Base-by-base conservation (phyloP, 2,888 invertebrate species). In the Nymphalis polychloros region DNA sequence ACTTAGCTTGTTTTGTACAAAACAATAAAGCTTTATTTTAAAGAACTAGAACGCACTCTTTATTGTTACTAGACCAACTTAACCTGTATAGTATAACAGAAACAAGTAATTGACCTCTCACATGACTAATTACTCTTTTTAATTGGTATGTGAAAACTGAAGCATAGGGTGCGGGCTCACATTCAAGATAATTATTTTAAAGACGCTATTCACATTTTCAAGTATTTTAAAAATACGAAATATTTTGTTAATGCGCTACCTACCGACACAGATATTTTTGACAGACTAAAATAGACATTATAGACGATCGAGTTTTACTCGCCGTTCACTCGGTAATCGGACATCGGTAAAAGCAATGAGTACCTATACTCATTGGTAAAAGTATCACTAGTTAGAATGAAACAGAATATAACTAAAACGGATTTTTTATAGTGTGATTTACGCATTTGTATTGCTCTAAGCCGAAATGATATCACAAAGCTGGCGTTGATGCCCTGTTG, bases 51-150 rank as follows among this genome's bases (percentile, higher is more conserved):
- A 53, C 61, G 49, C 59, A 49, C 53, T 64, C 27, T 65, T 61
- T 27, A 35, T 53, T 35, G 31, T 63, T 63, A 66, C 47, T 64
- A 72, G 53, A 68, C 67, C 50, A 60, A 70, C 68, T 73, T 76
- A 77, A 74, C 76, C 76, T 72, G 72, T 60, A 19, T 46, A 57
- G 31, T 31, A 31, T 31, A 72, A 63, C 31, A 72, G 70, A 73
- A 71, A 65, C 69, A 60, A 72, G 61, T 71, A 73, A 75, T 78
- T 77, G 74, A 76, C 73, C 77, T 77, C 76, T 80, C 74, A 79
- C 79, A 81, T 81, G 77, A 76, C 71, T 76, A 72, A 73, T 72
- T 71, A 8, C 17, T 41, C 31, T 41, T 63, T 59, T 23, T 49
- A 53, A 59, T 63, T 60, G 46, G 4, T 16, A 31, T 49, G 47